Conservation (phyloP, 2,797 vertebrate species). For the Gymnocypris eckloni region DNA sequence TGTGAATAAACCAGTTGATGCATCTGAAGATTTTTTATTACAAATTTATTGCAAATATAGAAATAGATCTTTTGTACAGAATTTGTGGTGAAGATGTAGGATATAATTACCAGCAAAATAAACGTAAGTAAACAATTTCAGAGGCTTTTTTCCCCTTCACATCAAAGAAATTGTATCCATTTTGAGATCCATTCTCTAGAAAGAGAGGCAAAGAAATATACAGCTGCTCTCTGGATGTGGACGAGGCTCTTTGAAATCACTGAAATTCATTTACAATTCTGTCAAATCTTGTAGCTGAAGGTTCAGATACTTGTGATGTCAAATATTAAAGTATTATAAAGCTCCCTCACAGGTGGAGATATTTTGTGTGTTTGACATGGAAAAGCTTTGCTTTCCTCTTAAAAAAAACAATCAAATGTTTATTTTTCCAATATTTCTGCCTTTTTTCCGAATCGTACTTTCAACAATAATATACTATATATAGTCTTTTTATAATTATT, state of each 20-base stretch:
- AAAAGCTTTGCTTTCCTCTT: slow-evolving; percentile 57
- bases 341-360: slow-evolving; percentile 25
- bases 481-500: neutral
- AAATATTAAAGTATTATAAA: slow-evolving; percentile 20
- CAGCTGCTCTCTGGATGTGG: slow-evolving; percentile 41
- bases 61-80: slow-evolving; percentile 87
- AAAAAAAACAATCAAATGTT: neutral
- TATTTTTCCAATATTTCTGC: neutral
- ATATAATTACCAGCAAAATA: slow-evolving; percentile 75
- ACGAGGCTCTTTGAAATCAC: slow-evolving; percentile 38
- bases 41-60: slow-evolving; percentile 89
- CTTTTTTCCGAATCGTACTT: neutral
- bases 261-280: slow-evolving; percentile 30
- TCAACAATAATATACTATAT: neutral
- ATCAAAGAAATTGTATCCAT: slow-evolving; percentile 60
- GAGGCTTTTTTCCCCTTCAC: slow-evolving; percentile 64
- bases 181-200: slow-evolving; percentile 34
- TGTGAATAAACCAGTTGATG: slow-evolving; percentile 28
- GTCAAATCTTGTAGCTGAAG: slow-evolving; percentile 29
- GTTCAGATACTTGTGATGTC: slow-evolving; percentile 1
- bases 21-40: slow-evolving; percentile 66
- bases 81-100: slow-evolving; percentile 70
- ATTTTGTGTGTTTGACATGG: slow-evolving; percentile 45
- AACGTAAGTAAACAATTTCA: slow-evolving; percentile 58
- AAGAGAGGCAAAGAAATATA: slow-evolving; percentile 52